Base-by-base conservation (phyloP, 2,888 invertebrate genomes). In the Orthonychiurus folsomi region DNA sequence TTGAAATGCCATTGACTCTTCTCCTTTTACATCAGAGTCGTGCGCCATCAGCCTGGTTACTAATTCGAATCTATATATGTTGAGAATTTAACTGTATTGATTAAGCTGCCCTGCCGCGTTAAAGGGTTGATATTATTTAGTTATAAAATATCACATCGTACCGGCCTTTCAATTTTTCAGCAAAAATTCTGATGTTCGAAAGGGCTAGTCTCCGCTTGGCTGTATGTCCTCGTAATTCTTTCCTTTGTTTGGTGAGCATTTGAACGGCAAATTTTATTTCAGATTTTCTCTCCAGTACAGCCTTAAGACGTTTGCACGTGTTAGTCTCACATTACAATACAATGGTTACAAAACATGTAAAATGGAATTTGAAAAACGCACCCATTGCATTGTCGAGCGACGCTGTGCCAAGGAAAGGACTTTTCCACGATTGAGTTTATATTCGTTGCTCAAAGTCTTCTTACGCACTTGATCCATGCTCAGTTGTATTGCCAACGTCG, bases 161-260 rank as follows among this genome's bases (percentile, higher is more conserved):
- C 37, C 37, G 37, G 37, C 37, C 37, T 37, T 37, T 37, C 37
- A 37, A 37, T 37, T 37, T 37, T 37, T 37, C 37, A 37, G 37
- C 5, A 37, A 9, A 37, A 15, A 5, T 15, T 15, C 15, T 5
- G 15, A 37, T 37, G 15, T 37, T 37, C 15, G 37, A 5, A 37
- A 37, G 5, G 15, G 37, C 37, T 9, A 37, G 37, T 37, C 37
- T 37, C 15, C 37, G 37, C 15, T 37, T 37, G 9, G 15, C 15
- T 9, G 37, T 37, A 37, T 37, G 37, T 37, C 37, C 37, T 9
- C 37, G 37, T 15, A 37, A 37, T 37, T 37, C 37, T 37, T 37
- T 37, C 15, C 37, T 37, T 37, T 37, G 37, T 37, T 37, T 37
- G 9, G 15, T 15, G 9, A 37, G 37, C 37, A 37, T 9, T 15